A percentile compares a stretch with the other conserved stretches of the same genome.
Conservation (phyloP, 2,797 vertebrate genomes). For the Myotis vivesi region DNA sequence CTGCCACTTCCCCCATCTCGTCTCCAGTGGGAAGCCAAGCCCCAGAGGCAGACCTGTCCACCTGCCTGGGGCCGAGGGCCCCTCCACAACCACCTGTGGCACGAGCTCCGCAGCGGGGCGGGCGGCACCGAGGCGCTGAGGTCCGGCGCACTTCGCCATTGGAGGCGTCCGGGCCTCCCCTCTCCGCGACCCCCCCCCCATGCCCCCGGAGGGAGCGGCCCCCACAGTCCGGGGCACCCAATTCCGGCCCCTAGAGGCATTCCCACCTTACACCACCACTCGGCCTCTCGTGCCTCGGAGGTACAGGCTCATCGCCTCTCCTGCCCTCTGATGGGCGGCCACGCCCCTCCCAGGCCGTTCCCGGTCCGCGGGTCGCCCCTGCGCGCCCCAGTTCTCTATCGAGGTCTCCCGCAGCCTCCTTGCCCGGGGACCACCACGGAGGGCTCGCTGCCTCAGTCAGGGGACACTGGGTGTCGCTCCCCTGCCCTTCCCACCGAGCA, state of each 20-base stretch:
- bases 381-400: not conserved
- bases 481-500: not conserved
- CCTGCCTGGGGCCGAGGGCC: not conserved
- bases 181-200: no score
- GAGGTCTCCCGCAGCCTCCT: not conserved
- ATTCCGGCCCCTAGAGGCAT: not conserved
- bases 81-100: constrained; percentile 63
- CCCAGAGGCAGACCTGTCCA: not conserved
- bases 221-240: not conserved
- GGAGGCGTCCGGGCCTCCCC: not conserved
- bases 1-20: not conserved
- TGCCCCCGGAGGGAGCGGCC: not conserved
- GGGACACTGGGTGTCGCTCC: not conserved
- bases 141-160: not conserved
- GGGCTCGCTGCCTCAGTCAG: not conserved
- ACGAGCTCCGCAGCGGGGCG: not conserved
- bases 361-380: accelerated
- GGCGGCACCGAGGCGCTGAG: not conserved
- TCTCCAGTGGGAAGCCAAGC: not conserved
- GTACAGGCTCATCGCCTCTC: not conserved
- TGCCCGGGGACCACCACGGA: not conserved
- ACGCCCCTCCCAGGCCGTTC: constrained; percentile 65
- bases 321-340: not conserved
- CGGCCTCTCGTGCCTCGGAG: not conserved
- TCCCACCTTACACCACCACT: not conserved